phyloP scores from a whole-genome alignment of 2,888 invertebrate species.

The Eulithis testata region DNA sequence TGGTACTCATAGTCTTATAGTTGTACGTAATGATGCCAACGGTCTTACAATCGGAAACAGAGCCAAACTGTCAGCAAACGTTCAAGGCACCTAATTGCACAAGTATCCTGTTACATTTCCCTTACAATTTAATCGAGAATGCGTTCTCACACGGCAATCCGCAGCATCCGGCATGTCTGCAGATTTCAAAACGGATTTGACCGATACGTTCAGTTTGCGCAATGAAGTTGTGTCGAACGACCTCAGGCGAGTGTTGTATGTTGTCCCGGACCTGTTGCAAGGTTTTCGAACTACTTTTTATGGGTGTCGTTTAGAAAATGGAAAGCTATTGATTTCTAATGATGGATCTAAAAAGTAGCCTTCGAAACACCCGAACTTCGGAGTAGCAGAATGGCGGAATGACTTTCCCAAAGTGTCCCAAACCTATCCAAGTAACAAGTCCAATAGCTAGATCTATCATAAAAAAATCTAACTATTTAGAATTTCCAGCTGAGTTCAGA shows the following conservation, averaged over 20 bases:
- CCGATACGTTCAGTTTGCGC: constrained; percentile 42
- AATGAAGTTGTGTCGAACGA: constrained; percentile 40
- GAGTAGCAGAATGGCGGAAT: not conserved
- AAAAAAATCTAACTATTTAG: not conserved
- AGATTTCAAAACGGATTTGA: constrained; percentile 42
- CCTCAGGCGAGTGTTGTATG: constrained; percentile 27
- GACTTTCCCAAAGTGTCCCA: not conserved
- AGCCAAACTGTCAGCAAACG: not conserved
- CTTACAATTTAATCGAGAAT: constrained; percentile 12
- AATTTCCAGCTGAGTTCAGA: not conserved
- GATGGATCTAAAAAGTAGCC: not conserved
- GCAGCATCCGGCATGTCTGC: constrained; percentile 34
- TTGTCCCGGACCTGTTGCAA: constrained; percentile 42
- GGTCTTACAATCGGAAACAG: no score
- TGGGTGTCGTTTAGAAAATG: constrained; percentile 20
- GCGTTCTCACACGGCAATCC: constrained; percentile 29
- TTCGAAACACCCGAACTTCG: not conserved
- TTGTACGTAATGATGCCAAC: no score
- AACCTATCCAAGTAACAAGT: no score
- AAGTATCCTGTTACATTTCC: constrained; percentile 12
- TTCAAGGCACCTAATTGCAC: not conserved
- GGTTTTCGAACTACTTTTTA: constrained; percentile 27
- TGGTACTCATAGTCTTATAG: no score
- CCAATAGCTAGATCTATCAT: no score
- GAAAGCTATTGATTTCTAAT: constrained; percentile 10